Conservation (phyloP, 2,888 invertebrate genomes). For the Xanthia togata region DNA sequence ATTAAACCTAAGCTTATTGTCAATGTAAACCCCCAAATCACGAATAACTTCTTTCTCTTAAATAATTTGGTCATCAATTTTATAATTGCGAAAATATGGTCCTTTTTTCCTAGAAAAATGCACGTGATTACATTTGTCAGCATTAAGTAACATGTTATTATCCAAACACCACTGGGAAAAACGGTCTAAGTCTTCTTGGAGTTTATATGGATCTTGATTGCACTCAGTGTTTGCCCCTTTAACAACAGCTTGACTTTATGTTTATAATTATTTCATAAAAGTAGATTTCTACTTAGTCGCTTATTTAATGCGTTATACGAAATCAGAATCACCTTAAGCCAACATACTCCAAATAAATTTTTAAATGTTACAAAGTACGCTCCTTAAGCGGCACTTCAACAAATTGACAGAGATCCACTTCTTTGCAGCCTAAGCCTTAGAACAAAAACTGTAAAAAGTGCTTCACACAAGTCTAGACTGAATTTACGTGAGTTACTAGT, state of each 20-base stretch:
- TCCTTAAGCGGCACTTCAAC: constrained; percentile 13
- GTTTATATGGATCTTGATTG: too few relatives aligned
- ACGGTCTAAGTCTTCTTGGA: too few relatives aligned
- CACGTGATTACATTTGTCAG: too few relatives aligned
- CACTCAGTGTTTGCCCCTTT: too few relatives aligned
- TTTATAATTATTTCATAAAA: not conserved
- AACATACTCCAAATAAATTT: not conserved
- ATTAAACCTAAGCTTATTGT: too few relatives aligned
- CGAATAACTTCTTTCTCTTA: too few relatives aligned
- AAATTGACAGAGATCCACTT: constrained; percentile 39
- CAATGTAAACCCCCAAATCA: too few relatives aligned
- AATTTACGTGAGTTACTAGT: constrained; percentile 43
- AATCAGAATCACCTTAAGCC: not conserved
- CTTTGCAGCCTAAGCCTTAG: constrained; percentile 14
- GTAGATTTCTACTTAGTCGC: not conserved
- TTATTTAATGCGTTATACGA: not conserved
- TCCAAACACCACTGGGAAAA: too few relatives aligned
- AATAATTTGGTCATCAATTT: too few relatives aligned
- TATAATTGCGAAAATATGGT: too few relatives aligned
- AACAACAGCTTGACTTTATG: not conserved
- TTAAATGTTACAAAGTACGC: constrained; percentile 29
- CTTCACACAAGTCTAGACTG: constrained; percentile 48
- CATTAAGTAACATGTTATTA: too few relatives aligned
- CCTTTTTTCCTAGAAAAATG: too few relatives aligned
- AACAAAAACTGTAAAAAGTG: constrained; percentile 51